Conservation (phyloP, 2,113 vertebrate species). For the Setophaga kirtlandii region DNA sequence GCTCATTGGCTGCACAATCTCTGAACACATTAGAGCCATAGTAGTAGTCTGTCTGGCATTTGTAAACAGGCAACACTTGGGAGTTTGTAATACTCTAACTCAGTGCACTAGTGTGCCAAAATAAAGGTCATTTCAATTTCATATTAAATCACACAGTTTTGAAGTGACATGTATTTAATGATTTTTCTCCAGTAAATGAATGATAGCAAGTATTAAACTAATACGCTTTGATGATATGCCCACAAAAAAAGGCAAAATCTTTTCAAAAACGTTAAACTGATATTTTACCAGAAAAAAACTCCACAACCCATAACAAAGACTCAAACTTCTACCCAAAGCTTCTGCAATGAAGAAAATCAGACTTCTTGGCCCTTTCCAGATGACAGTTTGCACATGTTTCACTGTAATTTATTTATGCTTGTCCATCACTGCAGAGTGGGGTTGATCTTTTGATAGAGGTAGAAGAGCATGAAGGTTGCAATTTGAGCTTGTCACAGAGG, state of each 20-base stretch:
- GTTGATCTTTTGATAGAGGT: background rate
- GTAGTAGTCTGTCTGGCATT: conserved; percentile 36
- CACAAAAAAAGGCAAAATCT: background rate
- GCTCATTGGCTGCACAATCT: background rate
- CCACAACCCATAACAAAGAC: background rate
- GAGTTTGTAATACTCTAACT: conserved; percentile 27
- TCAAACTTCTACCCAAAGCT: background rate
- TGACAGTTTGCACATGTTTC: background rate
- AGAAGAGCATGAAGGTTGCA: background rate
- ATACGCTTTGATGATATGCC: conserved; percentile 50
- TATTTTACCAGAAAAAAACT: background rate
- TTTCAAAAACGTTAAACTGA: conserved; percentile 27
- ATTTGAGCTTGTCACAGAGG: background rate
- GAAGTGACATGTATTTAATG: conserved; percentile 66
- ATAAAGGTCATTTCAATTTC: conserved; percentile 70
- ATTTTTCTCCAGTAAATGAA: conserved; percentile 63
- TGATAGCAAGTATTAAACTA: conserved; percentile 49
- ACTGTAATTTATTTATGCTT: background rate
- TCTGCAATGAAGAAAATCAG: background rate
- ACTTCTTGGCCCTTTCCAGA: background rate
- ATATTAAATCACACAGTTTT: conserved; percentile 52
- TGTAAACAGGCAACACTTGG: conserved; percentile 19
- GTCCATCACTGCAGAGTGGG: background rate
- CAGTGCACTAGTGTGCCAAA: conserved; percentile 45
- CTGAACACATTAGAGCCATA: background rate